These are phyloP conservation scores for Cheirogaleus medius DNA, from an alignment of 2,113 vertebrate species.

Conservation along the genomic window DNA sequence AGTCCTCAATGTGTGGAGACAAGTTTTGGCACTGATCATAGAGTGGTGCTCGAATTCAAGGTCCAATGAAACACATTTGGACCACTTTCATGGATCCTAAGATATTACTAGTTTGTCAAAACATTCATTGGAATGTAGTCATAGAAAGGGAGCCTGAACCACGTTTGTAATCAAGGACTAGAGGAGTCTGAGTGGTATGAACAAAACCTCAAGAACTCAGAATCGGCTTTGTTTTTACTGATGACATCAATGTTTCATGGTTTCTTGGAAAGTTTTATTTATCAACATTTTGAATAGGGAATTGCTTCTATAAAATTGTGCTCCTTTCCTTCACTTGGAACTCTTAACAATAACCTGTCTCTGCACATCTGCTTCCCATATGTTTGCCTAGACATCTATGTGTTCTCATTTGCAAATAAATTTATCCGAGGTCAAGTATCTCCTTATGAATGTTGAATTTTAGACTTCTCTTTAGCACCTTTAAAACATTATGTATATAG, in stretches of 20 bases:
- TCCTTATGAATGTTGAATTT: not conserved
- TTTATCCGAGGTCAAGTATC: not conserved
- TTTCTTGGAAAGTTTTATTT: not conserved
- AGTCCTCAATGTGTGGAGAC: not conserved
- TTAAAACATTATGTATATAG: not conserved
- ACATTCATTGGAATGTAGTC: not conserved
- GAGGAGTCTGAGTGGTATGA: not conserved
- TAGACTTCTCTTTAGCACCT: not conserved
- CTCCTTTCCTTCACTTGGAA: not conserved
- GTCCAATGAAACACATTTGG: not conserved
- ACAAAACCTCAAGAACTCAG: not conserved
- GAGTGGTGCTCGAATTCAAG: not conserved
- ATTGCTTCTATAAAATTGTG: not conserved
- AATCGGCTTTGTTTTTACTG: not conserved
- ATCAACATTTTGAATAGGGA: not conserved
- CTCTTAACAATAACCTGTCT: not conserved
- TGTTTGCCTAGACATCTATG: not conserved
- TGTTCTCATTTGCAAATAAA: constrained; percentile 4
- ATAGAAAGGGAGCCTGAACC: not conserved
- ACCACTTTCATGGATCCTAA: not conserved
- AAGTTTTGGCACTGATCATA: not conserved
- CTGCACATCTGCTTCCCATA: not conserved
- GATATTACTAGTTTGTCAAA: not conserved
- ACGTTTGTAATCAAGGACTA: not conserved
- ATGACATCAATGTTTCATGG: not conserved